These are phyloP conservation scores for Tenualosa thibaudeaui DNA, from an alignment of 2,797 vertebrate genomes.

Conservation along the genomic window DNA sequence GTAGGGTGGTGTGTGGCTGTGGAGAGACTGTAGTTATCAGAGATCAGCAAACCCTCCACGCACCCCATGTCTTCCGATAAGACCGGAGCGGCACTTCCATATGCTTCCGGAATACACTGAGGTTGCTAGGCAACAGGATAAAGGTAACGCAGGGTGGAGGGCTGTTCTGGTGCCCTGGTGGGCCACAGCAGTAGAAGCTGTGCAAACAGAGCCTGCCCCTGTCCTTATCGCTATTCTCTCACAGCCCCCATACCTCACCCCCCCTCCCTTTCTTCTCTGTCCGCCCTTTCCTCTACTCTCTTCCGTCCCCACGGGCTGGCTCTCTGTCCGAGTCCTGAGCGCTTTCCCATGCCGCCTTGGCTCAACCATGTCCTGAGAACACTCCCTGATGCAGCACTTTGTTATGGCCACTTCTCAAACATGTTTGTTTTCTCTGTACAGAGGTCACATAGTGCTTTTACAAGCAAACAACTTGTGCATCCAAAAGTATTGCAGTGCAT, in stretches of 20 bases:
- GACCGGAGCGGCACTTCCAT: constrained; percentile 47
- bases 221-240: constrained; percentile 37
- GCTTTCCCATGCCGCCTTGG: constrained; percentile 28
- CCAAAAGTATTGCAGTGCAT: neutral
- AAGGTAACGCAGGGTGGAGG: constrained; percentile 49
- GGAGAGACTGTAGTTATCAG: constrained; percentile 50
- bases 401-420: constrained; percentile 25
- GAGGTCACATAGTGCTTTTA: neutral
- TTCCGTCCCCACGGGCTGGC: constrained; percentile 27
- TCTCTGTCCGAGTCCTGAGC: constrained; percentile 26
- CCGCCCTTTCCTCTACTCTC: constrained; percentile 37
- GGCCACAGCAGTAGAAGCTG: constrained; percentile 16
- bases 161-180: constrained; percentile 29
- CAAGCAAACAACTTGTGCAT: neutral
- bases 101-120: constrained; percentile 63
- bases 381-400: constrained; percentile 17
- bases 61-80: constrained; percentile 53
- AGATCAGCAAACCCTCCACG: constrained; percentile 58
- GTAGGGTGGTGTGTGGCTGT: constrained; percentile 31
- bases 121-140: constrained; percentile 67
- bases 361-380: constrained; percentile 23
- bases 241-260: neutral
- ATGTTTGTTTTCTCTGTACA: constrained; percentile 19
- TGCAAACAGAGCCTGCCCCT: constrained; percentile 13
- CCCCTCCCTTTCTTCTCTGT: constrained; percentile 33